Conservation (phyloP, 2,888 invertebrate genomes). For the Archips xylosteana region DNA sequence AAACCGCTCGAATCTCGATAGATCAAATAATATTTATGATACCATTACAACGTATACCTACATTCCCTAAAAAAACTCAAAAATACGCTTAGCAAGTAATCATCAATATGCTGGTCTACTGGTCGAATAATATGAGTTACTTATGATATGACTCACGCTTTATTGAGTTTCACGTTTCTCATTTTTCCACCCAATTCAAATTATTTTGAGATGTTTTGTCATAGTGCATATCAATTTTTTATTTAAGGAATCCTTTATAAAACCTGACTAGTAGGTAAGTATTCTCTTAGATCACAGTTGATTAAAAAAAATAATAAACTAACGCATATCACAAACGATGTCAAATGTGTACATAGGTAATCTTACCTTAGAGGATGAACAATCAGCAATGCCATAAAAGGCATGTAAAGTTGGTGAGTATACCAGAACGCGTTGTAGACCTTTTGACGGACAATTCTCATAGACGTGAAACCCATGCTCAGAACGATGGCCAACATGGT, state of each 20-base stretch:
- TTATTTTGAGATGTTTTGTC: not conserved
- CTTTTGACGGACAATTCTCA: conserved; percentile 70
- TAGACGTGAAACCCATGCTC: conserved; percentile 77
- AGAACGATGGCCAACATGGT: conserved; percentile 75
- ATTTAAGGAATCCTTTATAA: not conserved
- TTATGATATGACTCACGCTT: conserved; percentile 24
- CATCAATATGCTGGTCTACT: not conserved
- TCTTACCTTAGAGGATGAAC: conserved; percentile 84
- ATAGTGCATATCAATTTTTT: not conserved
- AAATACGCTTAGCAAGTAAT: not conserved
- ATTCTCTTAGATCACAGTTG: no score
- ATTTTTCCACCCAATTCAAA: not conserved
- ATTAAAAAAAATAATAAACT: no score
- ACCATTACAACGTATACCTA: not conserved
- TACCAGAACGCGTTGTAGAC: conserved; percentile 84
- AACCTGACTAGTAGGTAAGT: not conserved
- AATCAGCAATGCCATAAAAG: conserved; percentile 78
- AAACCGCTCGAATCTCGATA: conserved; percentile 1
- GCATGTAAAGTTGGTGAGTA: conserved; percentile 79
- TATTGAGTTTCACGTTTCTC: conserved; percentile 2
- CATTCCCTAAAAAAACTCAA: not conserved
- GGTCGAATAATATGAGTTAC: conserved; percentile 3
- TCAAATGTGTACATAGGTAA: not conserved
- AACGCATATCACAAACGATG: not conserved
- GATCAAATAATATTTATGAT: conserved; percentile 14